These are phyloP conservation scores for Sitta carolinensis DNA, from an alignment of 2,797 vertebrate genomes.

Conservation along the genomic window DNA sequence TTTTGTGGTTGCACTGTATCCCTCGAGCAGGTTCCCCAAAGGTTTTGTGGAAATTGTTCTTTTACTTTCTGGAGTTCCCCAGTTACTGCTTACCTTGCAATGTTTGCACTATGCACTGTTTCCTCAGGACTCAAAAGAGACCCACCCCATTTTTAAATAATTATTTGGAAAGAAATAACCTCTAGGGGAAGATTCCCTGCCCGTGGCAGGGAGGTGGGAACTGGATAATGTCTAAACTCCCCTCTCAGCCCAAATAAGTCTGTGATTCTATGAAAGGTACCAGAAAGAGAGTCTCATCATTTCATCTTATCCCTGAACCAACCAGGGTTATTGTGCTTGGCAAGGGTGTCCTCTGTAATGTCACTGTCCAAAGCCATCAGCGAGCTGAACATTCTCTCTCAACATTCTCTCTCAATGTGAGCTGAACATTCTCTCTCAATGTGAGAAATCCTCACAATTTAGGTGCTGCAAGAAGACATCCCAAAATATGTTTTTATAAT, in stretches of 20 bases:
- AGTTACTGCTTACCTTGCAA: neutral
- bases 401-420: neutral
- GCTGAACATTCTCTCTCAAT: neutral
- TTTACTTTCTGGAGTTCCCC: neutral
- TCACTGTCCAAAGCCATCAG: neutral
- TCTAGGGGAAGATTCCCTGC: neutral
- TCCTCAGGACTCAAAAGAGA: neutral
- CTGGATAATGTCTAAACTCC: neutral
- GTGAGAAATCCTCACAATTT: neutral
- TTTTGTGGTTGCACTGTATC: neutral
- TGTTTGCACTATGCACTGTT: neutral
- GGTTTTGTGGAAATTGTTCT: neutral
- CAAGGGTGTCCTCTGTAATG: neutral
- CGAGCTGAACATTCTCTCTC: neutral
- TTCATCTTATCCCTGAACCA: neutral
- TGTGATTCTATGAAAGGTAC: neutral
- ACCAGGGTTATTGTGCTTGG: neutral
- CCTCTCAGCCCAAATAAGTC: neutral
- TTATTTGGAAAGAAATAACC: neutral
- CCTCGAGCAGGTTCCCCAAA: neutral
- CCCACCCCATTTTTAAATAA: fast-evolving
- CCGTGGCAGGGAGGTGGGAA: neutral
- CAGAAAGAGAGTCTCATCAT: neutral
- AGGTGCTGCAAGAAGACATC: neutral
- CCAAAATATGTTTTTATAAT: neutral